These are phyloP conservation scores for Diabrotica balteata DNA, from an alignment of 2,888 invertebrate species.

Conservation along the genomic window DNA sequence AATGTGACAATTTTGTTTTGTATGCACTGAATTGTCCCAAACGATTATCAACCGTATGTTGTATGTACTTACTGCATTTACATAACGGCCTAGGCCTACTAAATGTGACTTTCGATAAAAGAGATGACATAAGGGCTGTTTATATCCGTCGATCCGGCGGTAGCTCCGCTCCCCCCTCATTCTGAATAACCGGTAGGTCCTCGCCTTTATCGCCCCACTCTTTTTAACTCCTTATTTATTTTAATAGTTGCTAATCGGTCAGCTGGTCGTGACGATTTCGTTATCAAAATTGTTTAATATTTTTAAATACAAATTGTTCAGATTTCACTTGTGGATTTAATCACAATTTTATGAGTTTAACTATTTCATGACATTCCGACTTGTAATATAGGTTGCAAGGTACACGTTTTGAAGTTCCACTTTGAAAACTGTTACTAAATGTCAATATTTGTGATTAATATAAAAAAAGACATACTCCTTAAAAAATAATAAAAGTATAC, in stretches of 20 bases:
- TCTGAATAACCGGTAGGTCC: constrained; percentile 14
- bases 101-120: constrained; percentile 14
- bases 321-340: constrained; percentile 2
- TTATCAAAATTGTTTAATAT: no score
- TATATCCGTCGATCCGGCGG: constrained; percentile 14
- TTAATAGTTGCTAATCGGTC: constrained; percentile 8
- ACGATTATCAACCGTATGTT: constrained; percentile 11
- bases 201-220: constrained; percentile 9
- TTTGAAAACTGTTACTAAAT: no score
- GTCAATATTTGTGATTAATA: no score
- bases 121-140: constrained; percentile 25
- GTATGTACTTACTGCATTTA: constrained; percentile 15
- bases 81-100: constrained; percentile 19
- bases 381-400: no score
- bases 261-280: not conserved
- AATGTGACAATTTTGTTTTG: constrained; percentile 1
- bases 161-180: constrained; percentile 15
- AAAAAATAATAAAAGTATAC: no score
- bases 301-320: not conserved
- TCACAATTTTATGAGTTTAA: not conserved
- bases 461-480: no score
- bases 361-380: not conserved
- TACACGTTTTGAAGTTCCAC: no score
- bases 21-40: constrained; percentile 1
- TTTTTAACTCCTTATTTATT: constrained; percentile 11